Conservation (phyloP, 2,888 invertebrate genomes). For the Molanna angustata region DNA sequence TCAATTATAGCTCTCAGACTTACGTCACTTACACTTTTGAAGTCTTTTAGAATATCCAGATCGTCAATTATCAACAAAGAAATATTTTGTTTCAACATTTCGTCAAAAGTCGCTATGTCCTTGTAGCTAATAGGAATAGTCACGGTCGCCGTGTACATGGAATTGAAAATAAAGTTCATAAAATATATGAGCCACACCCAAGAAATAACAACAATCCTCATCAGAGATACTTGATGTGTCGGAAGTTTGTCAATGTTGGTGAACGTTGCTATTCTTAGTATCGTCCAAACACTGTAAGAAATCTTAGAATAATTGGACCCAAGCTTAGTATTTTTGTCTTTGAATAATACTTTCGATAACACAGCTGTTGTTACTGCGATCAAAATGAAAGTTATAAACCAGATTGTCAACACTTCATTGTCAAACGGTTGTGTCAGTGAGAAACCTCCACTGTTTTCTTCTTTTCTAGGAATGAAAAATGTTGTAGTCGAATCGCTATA, state of each 20-base stretch:
- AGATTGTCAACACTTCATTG: too few relatives aligned
- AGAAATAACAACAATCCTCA: conserved; percentile 7
- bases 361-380: too few relatives aligned
- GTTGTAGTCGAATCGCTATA: not conserved
- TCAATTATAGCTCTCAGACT: not conserved
- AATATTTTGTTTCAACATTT: conserved; percentile 9
- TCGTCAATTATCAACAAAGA: conserved; percentile 4
- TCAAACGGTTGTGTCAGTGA: too few relatives aligned
- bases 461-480: not conserved
- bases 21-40: not conserved
- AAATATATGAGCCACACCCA: conserved; percentile 11
- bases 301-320: not conserved
- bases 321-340: not conserved
- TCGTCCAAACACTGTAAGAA: conserved; percentile 9
- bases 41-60: not conserved
- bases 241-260: conserved; percentile 9
- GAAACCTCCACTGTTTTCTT: too few relatives aligned
- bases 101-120: conserved; percentile 4
- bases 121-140: conserved; percentile 8
- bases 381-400: too few relatives aligned
- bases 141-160: conserved; percentile 14
- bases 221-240: conserved; percentile 1
- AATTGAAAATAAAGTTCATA: conserved; percentile 8
- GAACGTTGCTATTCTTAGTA: conserved; percentile 9
- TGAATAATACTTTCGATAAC: too few relatives aligned